A percentile compares a stretch with the other conserved stretches of the same genome.
Evolutionary conservation across 2,113 vertebrate genomes (phyloP).

Genomic region (Cavia aperea): DNA sequence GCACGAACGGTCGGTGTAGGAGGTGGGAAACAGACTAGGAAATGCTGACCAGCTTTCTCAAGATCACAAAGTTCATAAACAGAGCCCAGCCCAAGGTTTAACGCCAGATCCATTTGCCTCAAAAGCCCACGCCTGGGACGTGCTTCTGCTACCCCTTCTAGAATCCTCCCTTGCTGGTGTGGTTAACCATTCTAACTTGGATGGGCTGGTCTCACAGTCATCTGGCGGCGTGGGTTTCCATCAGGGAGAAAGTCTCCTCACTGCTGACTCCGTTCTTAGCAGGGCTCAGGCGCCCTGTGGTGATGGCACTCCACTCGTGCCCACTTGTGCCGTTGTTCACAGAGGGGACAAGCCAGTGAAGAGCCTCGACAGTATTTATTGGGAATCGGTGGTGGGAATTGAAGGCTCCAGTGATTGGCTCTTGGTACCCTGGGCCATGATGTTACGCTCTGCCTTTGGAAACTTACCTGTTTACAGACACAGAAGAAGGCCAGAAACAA

Average conservation of each 20-base stretch:
- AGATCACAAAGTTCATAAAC: background rate
- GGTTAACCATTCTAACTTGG: constrained; percentile 35
- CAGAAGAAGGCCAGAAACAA: background rate
- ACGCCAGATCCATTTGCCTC: background rate
- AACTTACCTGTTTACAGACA: background rate
- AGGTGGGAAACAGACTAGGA: background rate
- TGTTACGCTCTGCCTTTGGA: background rate
- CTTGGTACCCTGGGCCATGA: background rate
- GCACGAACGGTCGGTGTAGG: background rate
- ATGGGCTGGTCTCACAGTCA: background rate
- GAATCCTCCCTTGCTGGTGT: constrained; percentile 38
- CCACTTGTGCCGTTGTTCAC: background rate
- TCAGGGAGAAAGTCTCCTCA: background rate
- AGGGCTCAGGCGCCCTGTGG: background rate
- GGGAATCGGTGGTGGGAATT: background rate
- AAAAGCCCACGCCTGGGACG: background rate
- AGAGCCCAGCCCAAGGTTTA: background rate
- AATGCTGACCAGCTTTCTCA: background rate
- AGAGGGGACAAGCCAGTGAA: background rate
- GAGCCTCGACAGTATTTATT: background rate
- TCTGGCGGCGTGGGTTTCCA: background rate
- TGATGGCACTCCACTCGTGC: background rate
- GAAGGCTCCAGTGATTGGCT: background rate
- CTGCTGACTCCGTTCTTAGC: background rate
- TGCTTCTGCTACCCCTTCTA: constrained; percentile 12